Conservation (phyloP, 2,113 vertebrate genomes). For the Lagenorhynchus albirostris region DNA sequence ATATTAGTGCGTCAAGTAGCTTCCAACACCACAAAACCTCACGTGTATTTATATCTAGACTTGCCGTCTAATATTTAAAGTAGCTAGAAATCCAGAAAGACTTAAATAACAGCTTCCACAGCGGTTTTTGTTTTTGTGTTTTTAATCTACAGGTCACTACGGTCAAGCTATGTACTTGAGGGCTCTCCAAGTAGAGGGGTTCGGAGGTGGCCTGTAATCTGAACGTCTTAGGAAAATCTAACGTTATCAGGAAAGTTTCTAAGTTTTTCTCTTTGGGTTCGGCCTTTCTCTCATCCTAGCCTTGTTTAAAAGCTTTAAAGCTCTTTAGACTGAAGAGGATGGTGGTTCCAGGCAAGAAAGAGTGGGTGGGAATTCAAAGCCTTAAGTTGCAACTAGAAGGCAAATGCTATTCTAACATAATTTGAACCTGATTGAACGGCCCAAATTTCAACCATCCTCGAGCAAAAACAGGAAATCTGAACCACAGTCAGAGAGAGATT, state of each 20-base stretch:
- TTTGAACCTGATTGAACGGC: neutral
- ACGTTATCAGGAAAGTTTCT: too few relatives aligned
- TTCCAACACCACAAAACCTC: neutral
- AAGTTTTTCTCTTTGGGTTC: neutral
- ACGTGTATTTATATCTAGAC: neutral
- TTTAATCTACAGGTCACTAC: neutral
- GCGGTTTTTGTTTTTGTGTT: rapidly evolving
- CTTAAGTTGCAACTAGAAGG: neutral
- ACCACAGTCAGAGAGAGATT: neutral
- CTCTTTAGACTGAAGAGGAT: neutral
- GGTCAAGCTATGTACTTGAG: neutral
- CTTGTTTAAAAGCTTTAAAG: neutral
- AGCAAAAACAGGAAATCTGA: constrained; percentile 43
- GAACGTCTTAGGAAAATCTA: neutral
- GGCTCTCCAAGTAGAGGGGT: rapidly evolving
- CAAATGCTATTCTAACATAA: constrained; percentile 23
- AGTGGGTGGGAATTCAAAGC: neutral
- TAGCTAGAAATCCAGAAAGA: neutral
- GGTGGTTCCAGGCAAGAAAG: neutral
- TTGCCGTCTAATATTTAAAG: neutral
- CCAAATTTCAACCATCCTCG: constrained; percentile 12
- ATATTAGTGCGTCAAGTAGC: rapidly evolving
- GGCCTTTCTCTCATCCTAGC: neutral
- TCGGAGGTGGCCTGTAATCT: too few relatives aligned
- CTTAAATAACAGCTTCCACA: neutral